Base-by-base conservation (phyloP, 2,797 vertebrate species). In the Mormyrus hasselquistii region DNA sequence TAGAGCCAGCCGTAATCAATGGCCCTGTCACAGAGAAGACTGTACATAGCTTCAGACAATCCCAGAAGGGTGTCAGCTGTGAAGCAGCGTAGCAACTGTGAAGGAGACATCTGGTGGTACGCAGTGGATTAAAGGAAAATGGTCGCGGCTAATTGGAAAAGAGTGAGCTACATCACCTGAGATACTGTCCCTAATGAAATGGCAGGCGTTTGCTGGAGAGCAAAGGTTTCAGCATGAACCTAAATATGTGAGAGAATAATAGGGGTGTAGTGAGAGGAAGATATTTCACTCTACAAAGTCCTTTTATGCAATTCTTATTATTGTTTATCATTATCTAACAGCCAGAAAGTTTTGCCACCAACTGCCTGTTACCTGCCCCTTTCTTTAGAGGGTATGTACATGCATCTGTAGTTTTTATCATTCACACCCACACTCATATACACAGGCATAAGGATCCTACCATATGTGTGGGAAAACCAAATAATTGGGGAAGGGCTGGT, bases 271-370 rank as follows among this genome's bases (percentile, higher is more conserved):
- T 50, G 76, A 53, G 73, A 62, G 76, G 52, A 29, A 52, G 88
- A 89, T 88, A 87, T 90, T 92, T 89, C 91, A 82, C 88, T 90
- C 89, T 76, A 4, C 9, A 88, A 88, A 89, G 65, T 86, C 65
- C 82, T 91, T 87, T 89, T 87, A 38, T 73, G 10, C 29, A 73
- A 50, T 49, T n/a, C 41, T 84, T 47, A 89, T 90, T 89, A 82
- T 49, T 76, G 79, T 38, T 52, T 89, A 55, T 87, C 90, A 34
- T 83, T 73, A 25, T 59, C 49, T 85, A 83, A 88, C 84, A 88
- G 82, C 62, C 50, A 49, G n/a, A 86, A 69, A 90, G 76, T 25
- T 49, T 57, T 69, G 87, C 88, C 55, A 29, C 73, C 44, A 1
- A 16, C 55, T 50, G 22, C 89, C 34, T 47, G 65, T 44, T 92